Evolutionary conservation across 1,140 invertebrate species (phyloP), one percentile per base, ranked within the genome.

Genomic region (Procambarus clarkii): DNA sequence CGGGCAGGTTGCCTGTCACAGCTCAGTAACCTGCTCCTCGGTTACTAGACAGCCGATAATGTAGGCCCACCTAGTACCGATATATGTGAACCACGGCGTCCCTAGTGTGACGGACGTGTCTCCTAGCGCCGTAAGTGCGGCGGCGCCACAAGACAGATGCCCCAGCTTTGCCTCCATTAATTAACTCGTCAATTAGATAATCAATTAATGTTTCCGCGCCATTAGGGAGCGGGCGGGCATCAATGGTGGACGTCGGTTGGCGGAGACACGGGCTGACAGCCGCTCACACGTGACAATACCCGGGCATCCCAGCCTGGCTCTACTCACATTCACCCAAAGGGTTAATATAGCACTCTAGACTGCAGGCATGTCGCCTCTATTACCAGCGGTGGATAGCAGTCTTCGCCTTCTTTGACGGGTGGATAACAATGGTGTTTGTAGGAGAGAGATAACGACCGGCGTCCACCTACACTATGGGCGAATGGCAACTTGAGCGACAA

Each of bases 161-260:
- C 11, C n/a, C n/a, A 34, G n/a, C 69, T 34, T 24, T 24, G n/a
- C 69, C 4, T 74, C 69, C n/a, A 74, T 74, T 74, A 74, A 74
- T 74, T 74, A 74, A 74, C n/a, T 74, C 69, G n/a, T 74, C 69
- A 74, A 74, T 74, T 74, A 74, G 69, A 34, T 74, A 74, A 74
- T 74, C 69, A 74, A 74, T 74, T 74, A 74, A 74, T 74, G 24
- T 74, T 74, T 74, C 69, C 69, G 69, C n/a, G 69, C 69, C 69
- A 74, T 74, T 74, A 74, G 69, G 69, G n/a, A 21, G 69, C 7
- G 15, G 69, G 24, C 8, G 69, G n/a, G n/a, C 24, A 34, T 4
- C 69, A 74, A 74, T 74, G 69, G 69, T 9, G 3, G 24, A 5
- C 24, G 69, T 34, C 24, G 69, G 69, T 24, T 74, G 69, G n/a